Evolutionary conservation across 2,113 vertebrate genomes (phyloP).

Genomic region (Melanerpes formicivorus): DNA sequence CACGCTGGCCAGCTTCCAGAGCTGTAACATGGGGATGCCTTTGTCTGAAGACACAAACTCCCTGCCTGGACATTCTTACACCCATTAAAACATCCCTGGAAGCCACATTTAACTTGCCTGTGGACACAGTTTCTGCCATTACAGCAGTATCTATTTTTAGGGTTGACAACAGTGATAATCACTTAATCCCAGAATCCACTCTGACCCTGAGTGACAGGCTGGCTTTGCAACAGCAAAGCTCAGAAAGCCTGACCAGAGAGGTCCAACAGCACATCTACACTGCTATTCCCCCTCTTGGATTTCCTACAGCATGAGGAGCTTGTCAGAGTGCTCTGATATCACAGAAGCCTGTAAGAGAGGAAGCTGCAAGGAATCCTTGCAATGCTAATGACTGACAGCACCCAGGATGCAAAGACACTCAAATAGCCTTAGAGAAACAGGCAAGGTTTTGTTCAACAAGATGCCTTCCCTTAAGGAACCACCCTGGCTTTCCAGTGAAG

Average conservation of each 20-base stretch:
- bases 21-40: neutral
- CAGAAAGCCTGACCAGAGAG: neutral
- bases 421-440: neutral
- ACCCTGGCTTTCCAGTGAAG: neutral
- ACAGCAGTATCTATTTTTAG: constrained; percentile 22
- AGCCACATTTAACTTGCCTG: neutral
- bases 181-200: constrained; percentile 51
- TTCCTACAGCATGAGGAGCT: neutral
- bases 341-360: neutral
- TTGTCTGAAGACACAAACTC: neutral
- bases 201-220: constrained; percentile 19
- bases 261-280: neutral
- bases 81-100: neutral
- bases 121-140: neutral
- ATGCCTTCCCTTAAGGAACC: neutral
- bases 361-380: neutral
- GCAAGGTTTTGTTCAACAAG: neutral
- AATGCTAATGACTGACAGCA: neutral
- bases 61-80: neutral
- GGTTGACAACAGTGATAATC: constrained; percentile 25
- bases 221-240: constrained; percentile 20
- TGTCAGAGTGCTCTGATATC: neutral
- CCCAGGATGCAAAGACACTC: neutral
- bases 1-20: no score
- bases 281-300: neutral